Base-by-base conservation (phyloP, 2,113 vertebrate species). In the Phaethon lepturus region DNA sequence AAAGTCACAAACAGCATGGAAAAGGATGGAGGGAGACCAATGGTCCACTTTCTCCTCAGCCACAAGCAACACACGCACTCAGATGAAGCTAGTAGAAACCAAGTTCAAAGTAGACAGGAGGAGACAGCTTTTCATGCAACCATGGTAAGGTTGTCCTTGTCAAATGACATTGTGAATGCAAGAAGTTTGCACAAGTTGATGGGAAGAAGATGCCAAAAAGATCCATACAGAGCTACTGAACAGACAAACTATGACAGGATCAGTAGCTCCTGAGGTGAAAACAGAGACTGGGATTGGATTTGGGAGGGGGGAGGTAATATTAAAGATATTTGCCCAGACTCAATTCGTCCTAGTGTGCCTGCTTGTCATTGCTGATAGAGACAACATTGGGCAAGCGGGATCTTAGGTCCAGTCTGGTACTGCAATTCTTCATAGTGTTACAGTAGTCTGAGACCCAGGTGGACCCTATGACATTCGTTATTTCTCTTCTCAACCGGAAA, bases 341-440 rank as follows among this genome's bases (percentile, higher is more conserved):
- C 15, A 74, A 10, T 24, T 84, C 2, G 0, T 63, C 31, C 25
- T 33, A 11, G 16, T 24, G 13, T n/a, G 17, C 19, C 22, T 52
- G 12, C 5, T 52, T 24, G 24, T 24, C 22, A 17, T 28, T 55
- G 25, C 26, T 60, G 38, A 23, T 11, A 47, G 52, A 40, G 17
- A 45, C 28, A 75, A 3, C 49, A 7, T 0, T 31, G 25, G 47
- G 15, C 0, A 0, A 59, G 42, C 47, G 6, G 14, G 56, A 75
- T 7, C 23, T 47, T 6, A 45, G 19, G 44, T 47, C 69, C 31
- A 58, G 17, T 7, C 13, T 14, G 20, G 38, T 64, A 26, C 22
- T 68, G 25, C 15, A 0, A 0, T 58, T 83, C 53, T 58, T 87
- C 62, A 28, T 10, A 55, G 8, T 0, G 0, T 5, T 63, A 59